Base-by-base conservation (phyloP, 2,797 vertebrate genomes). In the Molossus molossus region DNA sequence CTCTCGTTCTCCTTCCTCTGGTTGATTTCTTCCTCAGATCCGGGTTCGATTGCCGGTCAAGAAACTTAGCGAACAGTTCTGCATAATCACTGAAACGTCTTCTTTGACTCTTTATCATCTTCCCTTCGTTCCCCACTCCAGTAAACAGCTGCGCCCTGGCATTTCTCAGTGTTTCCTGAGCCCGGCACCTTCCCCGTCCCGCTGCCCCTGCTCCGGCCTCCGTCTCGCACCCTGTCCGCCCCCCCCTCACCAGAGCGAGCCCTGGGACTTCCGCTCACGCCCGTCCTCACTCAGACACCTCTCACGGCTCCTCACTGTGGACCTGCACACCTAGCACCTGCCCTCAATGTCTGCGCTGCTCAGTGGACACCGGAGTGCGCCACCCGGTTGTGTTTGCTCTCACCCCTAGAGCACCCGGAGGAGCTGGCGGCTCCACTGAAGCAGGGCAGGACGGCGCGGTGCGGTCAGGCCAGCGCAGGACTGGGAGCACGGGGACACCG, bases 391-490 rank as follows among this genome's bases (percentile, higher is more conserved):
- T 62, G 40, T 45, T 60, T 90, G 55, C 70, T 62, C 62, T 62
- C 25, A 76, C 60, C 13, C 57, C 50, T 40, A 25, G 33, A 29
- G 17, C 7, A 20, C 45, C 21, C 48, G 55, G 13, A 40, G 33
- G 62, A 15, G 60, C 11, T n/a, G 50, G 29, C 45, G 67, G 81
- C 40, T 67, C 58, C n/a, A 18, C 15, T 48, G 14, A 15, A 7
- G 70, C 14, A 64, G 40, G 57, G 8, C 10, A 33, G 70, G 45
- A 17, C 58, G 27, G 25, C 0, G 0, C 64, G 73, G 37, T 60
- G 2, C 1, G 5, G 45, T 8, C 21, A 18, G 21, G 9, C 1
- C 0, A n/a, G 80, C 0, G 6, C 21, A 33, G 48, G 4, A 17
- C 67, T 48, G 10, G 15, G 25, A 60, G 29, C 60, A 37, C n/a